phyloP scores from a whole-genome alignment of 2,797 vertebrate genomes.

The Chlorospingus flavigularis region DNA sequence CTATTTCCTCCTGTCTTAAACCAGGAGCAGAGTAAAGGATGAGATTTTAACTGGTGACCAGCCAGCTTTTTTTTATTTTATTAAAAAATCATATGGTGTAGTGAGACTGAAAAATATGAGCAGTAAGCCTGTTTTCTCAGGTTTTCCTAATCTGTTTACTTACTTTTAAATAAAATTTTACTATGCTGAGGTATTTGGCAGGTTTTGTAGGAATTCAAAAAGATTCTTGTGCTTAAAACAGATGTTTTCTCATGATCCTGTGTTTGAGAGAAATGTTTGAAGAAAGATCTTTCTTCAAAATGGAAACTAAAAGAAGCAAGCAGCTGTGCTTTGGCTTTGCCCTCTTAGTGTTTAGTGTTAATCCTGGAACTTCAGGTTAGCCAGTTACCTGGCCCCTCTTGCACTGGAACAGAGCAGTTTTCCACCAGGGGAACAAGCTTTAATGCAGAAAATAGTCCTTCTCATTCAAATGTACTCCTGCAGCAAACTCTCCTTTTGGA shows the following conservation, averaged over 20 bases:
- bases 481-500: neutral
- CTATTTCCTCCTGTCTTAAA: neutral
- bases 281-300: neutral
- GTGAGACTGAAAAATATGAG: neutral
- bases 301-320: neutral
- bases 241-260: neutral
- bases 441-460: neutral
- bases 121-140: neutral
- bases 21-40: neutral
- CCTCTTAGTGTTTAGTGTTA: neutral
- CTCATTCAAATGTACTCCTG: neutral
- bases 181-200: neutral
- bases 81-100: rapidly evolving
- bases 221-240: neutral
- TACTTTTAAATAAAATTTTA: neutral
- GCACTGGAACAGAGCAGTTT: neutral
- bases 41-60: neutral
- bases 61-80: neutral
- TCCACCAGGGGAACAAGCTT: neutral
- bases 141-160: neutral
- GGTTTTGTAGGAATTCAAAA: neutral
- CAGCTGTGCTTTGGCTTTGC: neutral
- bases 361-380: neutral
- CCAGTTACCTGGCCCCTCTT: neutral
- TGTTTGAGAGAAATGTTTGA: neutral